Conservation (phyloP, 2,888 invertebrate genomes). For the Drosophila rubida region DNA sequence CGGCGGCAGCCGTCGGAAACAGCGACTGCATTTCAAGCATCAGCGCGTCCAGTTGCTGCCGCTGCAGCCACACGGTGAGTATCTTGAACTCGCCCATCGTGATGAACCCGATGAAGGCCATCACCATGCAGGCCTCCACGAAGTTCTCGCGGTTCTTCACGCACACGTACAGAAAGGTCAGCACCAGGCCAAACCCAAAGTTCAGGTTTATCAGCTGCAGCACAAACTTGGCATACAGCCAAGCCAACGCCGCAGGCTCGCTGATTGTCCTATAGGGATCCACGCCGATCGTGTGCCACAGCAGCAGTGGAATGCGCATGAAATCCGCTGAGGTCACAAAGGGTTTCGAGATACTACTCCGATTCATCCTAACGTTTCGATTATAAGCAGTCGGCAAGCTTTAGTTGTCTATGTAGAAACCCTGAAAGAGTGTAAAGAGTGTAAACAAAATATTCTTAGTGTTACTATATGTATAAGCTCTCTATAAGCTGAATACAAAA, state of each 20-base stretch:
- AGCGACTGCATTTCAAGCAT: conserved; percentile 55
- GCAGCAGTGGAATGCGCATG: conserved; percentile 35
- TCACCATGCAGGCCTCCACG: conserved; percentile 34
- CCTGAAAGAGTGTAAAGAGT: too few relatives aligned
- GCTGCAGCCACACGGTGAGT: conserved; percentile 36
- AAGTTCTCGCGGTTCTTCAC: conserved; percentile 29
- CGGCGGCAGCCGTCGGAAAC: conserved; percentile 45
- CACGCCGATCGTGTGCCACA: conserved; percentile 41
- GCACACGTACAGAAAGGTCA: conserved; percentile 13
- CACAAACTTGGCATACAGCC: conserved; percentile 17
- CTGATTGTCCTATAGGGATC: conserved; percentile 35
- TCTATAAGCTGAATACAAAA: too few relatives aligned
- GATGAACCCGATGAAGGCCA: conserved; percentile 30
- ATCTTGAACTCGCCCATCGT: conserved; percentile 37
- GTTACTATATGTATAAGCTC: too few relatives aligned
- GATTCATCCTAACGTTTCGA: neutral
- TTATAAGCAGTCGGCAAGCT: too few relatives aligned
- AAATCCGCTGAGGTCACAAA: conserved; percentile 36
- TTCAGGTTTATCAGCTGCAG: conserved; percentile 25
- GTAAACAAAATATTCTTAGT: too few relatives aligned
- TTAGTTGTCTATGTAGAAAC: too few relatives aligned
- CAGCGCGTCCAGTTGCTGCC: conserved; percentile 46
- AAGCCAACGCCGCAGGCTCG: neutral
- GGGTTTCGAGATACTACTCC: neutral
- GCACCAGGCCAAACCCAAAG: conserved; percentile 23